Conservation (phyloP, 2,888 invertebrate species). For the Dicranocentrus wangi region DNA sequence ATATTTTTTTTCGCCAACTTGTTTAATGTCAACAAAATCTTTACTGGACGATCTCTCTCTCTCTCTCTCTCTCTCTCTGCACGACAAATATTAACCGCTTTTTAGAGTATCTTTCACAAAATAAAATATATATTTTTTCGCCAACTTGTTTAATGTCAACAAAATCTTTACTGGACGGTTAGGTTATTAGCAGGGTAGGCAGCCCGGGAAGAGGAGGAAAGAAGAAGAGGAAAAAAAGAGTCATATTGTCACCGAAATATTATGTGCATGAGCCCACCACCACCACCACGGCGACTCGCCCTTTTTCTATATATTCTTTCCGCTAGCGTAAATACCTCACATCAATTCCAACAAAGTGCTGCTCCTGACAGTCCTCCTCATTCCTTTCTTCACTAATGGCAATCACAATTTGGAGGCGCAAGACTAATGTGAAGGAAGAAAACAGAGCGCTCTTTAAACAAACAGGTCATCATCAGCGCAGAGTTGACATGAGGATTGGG, state of each 20-base stretch:
- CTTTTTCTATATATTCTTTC: slow-evolving; percentile 29
- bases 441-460: slow-evolving; percentile 54
- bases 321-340: slow-evolving; percentile 40
- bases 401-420: slow-evolving; percentile 63
- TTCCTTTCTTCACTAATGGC: slow-evolving; percentile 63
- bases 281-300: too few species aligned
- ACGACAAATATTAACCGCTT: slow-evolving; percentile 49
- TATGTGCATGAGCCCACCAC: too few species aligned
- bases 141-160: slow-evolving; percentile 42
- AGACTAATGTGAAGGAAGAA: slow-evolving; percentile 56
- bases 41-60: background rate
- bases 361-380: slow-evolving; percentile 53
- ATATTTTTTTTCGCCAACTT: slow-evolving; percentile 5
- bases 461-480: slow-evolving; percentile 63
- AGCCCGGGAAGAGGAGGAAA: too few species aligned
- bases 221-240: too few species aligned
- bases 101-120: slow-evolving; percentile 28
- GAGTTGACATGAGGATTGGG: slow-evolving; percentile 44
- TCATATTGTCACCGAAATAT: too few species aligned
- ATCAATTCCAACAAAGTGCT: slow-evolving; percentile 60
- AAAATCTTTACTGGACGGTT: slow-evolving; percentile 29
- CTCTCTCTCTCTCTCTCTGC: too few species aligned
- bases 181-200: background rate
- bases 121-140: slow-evolving; percentile 7
- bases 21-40: slow-evolving; percentile 51